Evolutionary conservation across 2,113 vertebrate genomes (phyloP), one percentile per base, ranked within the genome.

Genomic region (Crocuta crocuta): DNA sequence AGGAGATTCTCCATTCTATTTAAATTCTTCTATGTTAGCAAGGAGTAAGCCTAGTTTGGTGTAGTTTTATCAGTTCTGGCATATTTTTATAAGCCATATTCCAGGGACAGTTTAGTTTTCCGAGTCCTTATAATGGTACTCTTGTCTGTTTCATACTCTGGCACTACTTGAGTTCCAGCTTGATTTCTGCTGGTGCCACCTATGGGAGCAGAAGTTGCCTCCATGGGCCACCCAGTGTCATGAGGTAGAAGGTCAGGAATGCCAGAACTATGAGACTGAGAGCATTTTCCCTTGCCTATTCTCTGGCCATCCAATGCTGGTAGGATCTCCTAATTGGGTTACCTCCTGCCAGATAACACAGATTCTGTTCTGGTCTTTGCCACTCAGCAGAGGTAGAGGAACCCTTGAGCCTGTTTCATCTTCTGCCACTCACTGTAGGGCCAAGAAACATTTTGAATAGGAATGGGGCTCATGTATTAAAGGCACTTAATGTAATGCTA

Each of bases 381-480:
- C 26, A 76, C 68, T 61, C 12, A n/a, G 58, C 73, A 15, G 17
- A 94, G 17, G 11, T 88, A 92, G 43, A n/a, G 53, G 43, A 63
- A 65, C 53, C 15, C 31, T 17, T 21, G 13, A 65, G 28, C 53
- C 39, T 78, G 24, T 7, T 83, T 93, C 39, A 89, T 48, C 26
- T 89, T 83, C 78, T 78, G 10, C 79, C 43, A 50, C 43, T 73
- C 43, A 35, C 31, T 90, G n/a, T 11, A 65, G 53, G 21, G 23
- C 74, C 16, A 23, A 45, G 73, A 96, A 45, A 73, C 35, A 65
- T 89, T 91, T 84, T 93, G 23, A 86, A 87, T 19, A 94, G 53
- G 73, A 93, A 95, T 90, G 10, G 50, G 91, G 85, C 91, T 92
- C 13, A 33, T 88, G 74, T 91, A 80, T 90, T 93, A 93, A 97